phyloP scores from a whole-genome alignment of 2,888 invertebrate genomes.

The Tineola bisselliella region DNA sequence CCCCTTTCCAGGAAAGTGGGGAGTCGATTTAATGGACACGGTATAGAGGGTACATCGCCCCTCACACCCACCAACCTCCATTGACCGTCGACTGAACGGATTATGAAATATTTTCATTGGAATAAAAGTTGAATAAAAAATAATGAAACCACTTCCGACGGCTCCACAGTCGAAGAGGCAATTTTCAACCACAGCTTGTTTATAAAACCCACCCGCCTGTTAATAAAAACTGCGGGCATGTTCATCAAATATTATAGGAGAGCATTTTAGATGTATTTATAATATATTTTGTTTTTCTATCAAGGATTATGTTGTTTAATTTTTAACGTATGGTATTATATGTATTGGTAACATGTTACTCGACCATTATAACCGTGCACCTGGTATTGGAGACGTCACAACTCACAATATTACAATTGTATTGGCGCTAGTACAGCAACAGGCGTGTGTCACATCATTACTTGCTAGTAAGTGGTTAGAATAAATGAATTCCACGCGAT shows the following conservation, averaged over 20 bases:
- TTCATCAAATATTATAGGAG: neutral
- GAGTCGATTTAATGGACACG: neutral
- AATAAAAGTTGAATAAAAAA: constrained; percentile 11
- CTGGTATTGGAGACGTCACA: too few relatives aligned
- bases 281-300: too few relatives aligned
- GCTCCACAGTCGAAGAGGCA: constrained; percentile 11
- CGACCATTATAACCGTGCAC: too few relatives aligned
- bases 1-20: neutral
- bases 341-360: too few relatives aligned
- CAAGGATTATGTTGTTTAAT: too few relatives aligned
- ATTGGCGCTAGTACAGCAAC: too few relatives aligned
- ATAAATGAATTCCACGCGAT: too few relatives aligned
- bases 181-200: neutral
- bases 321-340: too few relatives aligned
- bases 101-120: constrained; percentile 12
- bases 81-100: constrained; percentile 21
- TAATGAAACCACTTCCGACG: constrained; percentile 5
- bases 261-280: too few relatives aligned
- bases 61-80: constrained; percentile 23
- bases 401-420: too few relatives aligned
- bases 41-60: constrained; percentile 16
- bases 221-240: neutral
- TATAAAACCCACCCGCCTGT: neutral
- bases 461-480: too few relatives aligned
- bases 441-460: too few relatives aligned